Percentiles rank a stretch among this genome's conserved stretches.
Evolutionary conservation across 1,140 invertebrate species (phyloP).

Genomic region (Ostrea edulis): DNA sequence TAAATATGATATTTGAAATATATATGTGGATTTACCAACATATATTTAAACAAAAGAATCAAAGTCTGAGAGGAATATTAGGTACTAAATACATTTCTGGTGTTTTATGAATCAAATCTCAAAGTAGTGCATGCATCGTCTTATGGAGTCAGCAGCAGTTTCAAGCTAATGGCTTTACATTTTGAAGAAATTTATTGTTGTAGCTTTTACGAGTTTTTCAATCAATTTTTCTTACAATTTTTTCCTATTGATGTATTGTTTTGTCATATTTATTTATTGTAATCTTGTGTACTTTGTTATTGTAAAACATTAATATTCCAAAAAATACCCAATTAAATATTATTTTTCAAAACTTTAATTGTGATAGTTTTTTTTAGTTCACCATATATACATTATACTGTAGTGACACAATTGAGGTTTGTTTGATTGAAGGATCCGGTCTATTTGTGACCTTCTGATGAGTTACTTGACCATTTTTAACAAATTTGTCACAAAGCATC

Average conservation of each 20-base stretch:
- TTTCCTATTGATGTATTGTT: conserved; percentile 32
- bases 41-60: not conserved
- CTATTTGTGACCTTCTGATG: no score
- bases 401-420: no score
- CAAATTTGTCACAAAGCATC: no score
- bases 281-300: conserved; percentile 35
- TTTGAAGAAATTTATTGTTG: conserved; percentile 36
- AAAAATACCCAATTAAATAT: conserved; percentile 38
- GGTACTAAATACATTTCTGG: not conserved
- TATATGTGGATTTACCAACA: not conserved
- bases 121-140: not conserved
- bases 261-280: conserved; percentile 35
- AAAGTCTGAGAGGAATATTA: not conserved
- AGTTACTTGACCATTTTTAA: no score
- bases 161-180: not conserved
- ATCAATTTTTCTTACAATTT: conserved; percentile 28
- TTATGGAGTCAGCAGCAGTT: not conserved
- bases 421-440: no score
- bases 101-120: conserved; percentile 3
- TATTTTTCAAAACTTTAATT: conserved; percentile 10
- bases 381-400: no score
- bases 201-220: conserved; percentile 22
- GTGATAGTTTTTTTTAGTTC: not conserved
- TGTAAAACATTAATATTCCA: conserved; percentile 30
- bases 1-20: not conserved